Evolutionary conservation across 2,888 invertebrate species (phyloP).

Genomic region (Eumerus sabulonum): DNA sequence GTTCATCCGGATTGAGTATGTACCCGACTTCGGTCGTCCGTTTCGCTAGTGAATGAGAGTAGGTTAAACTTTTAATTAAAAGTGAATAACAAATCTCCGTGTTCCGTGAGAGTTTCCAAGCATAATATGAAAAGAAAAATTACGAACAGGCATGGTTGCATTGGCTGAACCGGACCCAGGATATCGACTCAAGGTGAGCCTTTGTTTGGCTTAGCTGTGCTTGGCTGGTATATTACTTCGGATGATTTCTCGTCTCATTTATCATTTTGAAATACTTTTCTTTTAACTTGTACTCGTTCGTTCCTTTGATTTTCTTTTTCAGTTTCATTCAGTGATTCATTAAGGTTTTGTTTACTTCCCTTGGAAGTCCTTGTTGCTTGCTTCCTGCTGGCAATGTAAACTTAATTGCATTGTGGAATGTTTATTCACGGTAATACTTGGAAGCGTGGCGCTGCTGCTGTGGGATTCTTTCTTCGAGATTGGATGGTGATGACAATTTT

Average conservation of each 20-base stretch:
- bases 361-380: conserved; percentile 5
- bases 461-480: too few species aligned
- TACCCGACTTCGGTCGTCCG: background rate
- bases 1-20: too few species aligned
- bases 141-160: conserved; percentile 13
- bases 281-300: too few species aligned
- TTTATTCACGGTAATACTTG: background rate
- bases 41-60: conserved; percentile 40
- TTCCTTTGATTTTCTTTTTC: background rate
- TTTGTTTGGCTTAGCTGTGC: background rate
- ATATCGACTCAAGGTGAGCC: too few species aligned
- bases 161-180: background rate
- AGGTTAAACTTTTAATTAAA: conserved; percentile 69
- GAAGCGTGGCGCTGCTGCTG: background rate
- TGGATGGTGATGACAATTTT: too few species aligned
- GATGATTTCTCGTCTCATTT: conserved; percentile 13
- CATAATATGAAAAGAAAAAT: conserved; percentile 36
- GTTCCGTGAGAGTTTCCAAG: conserved; percentile 50
- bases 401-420: background rate
- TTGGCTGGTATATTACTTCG: background rate
- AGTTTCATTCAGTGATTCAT: conserved; percentile 15
- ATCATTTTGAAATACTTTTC: conserved; percentile 17
- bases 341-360: conserved; percentile 14
- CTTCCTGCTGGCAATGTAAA: background rate
- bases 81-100: conserved; percentile 63